These are phyloP conservation scores for Lasioglossum calceatum DNA, from an alignment of 2,888 invertebrate genomes.

Conservation along the genomic window DNA sequence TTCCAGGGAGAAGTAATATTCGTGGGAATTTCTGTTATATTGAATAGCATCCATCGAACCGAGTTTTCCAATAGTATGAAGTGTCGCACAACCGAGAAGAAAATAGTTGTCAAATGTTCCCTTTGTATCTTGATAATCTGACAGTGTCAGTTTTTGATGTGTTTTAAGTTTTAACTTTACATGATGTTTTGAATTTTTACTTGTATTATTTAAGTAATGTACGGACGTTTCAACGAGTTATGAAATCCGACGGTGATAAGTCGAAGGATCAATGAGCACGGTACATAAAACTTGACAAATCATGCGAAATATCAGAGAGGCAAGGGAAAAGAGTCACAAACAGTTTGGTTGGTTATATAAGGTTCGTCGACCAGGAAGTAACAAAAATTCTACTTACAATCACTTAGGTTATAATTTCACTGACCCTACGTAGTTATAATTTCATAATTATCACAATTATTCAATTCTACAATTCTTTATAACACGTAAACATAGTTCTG, in stretches of 20 bases:
- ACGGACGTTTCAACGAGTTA: not conserved
- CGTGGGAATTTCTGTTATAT: not conserved
- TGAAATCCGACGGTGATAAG: slow-evolving; percentile 31
- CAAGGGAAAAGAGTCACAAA: slow-evolving; percentile 19
- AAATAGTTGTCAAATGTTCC: slow-evolving; percentile 47
- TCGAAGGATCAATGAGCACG: slow-evolving; percentile 5
- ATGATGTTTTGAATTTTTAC: slow-evolving; percentile 19
- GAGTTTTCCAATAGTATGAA: slow-evolving; percentile 21
- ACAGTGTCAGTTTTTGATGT: slow-evolving; percentile 31
- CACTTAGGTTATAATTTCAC: not conserved
- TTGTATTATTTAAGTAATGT: slow-evolving; percentile 5
- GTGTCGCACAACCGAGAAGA: not conserved
- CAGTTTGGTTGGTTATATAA: slow-evolving; percentile 59
- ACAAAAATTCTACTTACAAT: not conserved
- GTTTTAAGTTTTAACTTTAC: slow-evolving; percentile 26
- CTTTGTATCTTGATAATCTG: slow-evolving; percentile 22
- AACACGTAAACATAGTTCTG: not conserved
- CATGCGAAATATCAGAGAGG: slow-evolving; percentile 51
- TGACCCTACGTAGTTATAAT: not conserved
- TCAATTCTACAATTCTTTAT: not conserved
- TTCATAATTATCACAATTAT: not conserved
- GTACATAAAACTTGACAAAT: slow-evolving; percentile 41
- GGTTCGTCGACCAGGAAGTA: slow-evolving; percentile 51
- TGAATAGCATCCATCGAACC: not conserved
- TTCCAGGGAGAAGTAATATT: slow-evolving; percentile 35